phyloP scores from a whole-genome alignment of 2,888 invertebrate genomes.

The Pachymerium ferrugineum region DNA sequence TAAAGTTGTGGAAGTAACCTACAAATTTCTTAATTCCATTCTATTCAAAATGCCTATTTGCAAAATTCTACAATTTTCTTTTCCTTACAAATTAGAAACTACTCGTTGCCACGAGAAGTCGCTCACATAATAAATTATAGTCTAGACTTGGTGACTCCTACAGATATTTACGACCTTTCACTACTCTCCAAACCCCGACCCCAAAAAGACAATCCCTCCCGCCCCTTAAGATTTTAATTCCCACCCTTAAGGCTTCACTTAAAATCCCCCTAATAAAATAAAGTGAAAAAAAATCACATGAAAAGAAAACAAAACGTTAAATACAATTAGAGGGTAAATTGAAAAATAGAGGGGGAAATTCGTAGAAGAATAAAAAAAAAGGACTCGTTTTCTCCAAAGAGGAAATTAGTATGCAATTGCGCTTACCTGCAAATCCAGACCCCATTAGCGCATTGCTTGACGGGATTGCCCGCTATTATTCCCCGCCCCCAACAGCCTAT shows the following conservation, averaged over 20 bases:
- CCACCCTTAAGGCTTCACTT: neutral
- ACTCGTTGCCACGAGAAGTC: neutral
- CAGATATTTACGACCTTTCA: slow-evolving; percentile 13
- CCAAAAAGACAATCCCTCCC: no score
- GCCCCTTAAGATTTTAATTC: neutral
- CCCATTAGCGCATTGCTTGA: slow-evolving; percentile 13
- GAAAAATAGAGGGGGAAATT: neutral
- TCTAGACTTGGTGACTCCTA: slow-evolving; percentile 8
- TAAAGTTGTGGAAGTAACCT: no score
- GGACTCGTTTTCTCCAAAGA: slow-evolving; percentile 13
- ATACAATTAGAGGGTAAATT: neutral
- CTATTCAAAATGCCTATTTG: neutral
- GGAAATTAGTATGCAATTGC: slow-evolving; percentile 13
- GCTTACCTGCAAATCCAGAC: slow-evolving; percentile 13
- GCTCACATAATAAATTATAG: neutral
- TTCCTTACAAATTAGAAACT: neutral
- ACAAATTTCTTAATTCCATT: no score
- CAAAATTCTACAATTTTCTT: neutral
- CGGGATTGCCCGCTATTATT: slow-evolving; percentile 13
- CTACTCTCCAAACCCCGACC: neutral
- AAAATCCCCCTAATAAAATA: neutral
- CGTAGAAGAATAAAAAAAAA: neutral
- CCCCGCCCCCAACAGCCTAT: slow-evolving; percentile 13
- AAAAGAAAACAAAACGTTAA: neutral
- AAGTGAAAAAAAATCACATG: neutral